phyloP scores from a whole-genome alignment of 2,113 vertebrate species.

The Alosa alosa region DNA sequence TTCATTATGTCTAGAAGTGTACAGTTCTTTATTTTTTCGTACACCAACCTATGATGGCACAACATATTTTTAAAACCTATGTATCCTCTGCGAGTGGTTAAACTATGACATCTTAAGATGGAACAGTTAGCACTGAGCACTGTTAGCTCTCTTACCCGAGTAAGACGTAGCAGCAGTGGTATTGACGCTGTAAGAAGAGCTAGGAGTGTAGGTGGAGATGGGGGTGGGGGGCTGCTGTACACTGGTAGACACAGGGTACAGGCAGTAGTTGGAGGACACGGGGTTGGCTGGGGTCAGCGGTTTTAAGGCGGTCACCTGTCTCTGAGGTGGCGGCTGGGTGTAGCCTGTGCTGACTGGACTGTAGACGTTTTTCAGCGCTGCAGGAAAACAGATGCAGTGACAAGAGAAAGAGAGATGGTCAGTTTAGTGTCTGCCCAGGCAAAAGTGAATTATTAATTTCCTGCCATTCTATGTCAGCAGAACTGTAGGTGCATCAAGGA shows the following conservation, averaged over 20 bases:
- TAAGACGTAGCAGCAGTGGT: constrained; percentile 64
- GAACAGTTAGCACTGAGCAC: background rate
- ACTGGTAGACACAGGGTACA: constrained; percentile 63
- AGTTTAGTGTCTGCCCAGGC: background rate
- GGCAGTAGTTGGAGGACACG: constrained; percentile 66
- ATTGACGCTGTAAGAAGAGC: constrained; percentile 60
- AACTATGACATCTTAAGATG: background rate
- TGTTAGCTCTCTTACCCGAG: constrained; percentile 57
- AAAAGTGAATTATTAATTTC: background rate
- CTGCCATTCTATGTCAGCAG: background rate
- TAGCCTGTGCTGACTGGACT: constrained; percentile 61
- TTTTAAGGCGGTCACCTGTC: constrained; percentile 65
- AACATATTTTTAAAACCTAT: no score
- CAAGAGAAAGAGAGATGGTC: background rate
- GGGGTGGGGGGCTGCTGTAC: constrained; percentile 62
- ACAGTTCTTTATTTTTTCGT: background rate
- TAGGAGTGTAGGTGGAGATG: constrained; percentile 68
- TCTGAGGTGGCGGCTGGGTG: constrained; percentile 65
- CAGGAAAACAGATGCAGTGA: constrained; percentile 21
- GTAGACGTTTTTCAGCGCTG: constrained; percentile 67
- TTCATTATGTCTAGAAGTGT: background rate
- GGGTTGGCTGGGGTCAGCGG: constrained; percentile 60
- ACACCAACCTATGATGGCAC: background rate
- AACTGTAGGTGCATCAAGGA: background rate
- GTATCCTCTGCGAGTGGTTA: background rate